Conservation (phyloP, 2,113 vertebrate genomes). For the Colossoma macropomum region DNA sequence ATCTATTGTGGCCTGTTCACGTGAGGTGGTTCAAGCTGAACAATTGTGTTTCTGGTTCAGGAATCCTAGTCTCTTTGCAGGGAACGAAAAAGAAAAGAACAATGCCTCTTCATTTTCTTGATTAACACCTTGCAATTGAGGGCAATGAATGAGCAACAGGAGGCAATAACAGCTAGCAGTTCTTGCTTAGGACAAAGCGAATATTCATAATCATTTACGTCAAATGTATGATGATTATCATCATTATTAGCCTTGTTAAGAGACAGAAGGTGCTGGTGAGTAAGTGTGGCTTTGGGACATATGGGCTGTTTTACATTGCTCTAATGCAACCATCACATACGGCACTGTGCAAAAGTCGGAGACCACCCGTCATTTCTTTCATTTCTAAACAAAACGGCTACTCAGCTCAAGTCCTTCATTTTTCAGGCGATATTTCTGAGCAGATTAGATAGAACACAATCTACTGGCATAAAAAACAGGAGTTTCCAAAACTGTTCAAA, state of each 20-base stretch:
- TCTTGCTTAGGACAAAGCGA: background rate
- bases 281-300: conserved; percentile 15
- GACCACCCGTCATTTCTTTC: too few species aligned
- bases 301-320: background rate
- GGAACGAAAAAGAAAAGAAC: background rate
- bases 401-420: too few species aligned
- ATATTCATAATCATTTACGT: background rate
- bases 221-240: background rate
- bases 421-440: too few species aligned
- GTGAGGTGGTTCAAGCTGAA: background rate
- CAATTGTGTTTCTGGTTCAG: background rate
- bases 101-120: background rate
- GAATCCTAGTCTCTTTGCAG: background rate
- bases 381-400: too few species aligned
- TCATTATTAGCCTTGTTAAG: background rate
- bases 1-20: background rate
- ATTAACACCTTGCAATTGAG: background rate
- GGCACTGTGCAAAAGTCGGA: too few species aligned
- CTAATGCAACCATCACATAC: background rate
- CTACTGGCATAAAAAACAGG: too few species aligned
- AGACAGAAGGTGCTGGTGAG: background rate
- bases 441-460: too few species aligned
- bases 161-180: background rate
- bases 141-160: background rate
- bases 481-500: too few species aligned